Evolutionary conservation across 2,797 vertebrate genomes (phyloP).

Genomic region (Brachyalestes nurse): DNA sequence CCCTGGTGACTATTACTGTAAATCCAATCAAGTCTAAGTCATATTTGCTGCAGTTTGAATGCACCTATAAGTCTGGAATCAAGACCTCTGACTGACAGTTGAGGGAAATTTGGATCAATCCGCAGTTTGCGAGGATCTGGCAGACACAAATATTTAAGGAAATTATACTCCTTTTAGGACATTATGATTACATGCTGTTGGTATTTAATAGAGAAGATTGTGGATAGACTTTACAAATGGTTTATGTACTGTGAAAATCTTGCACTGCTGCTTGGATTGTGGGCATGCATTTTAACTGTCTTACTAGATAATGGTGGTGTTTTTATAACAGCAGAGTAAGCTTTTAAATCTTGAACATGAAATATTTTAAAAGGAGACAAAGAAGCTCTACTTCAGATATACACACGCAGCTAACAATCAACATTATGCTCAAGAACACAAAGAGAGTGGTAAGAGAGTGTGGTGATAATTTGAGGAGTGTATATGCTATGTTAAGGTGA

Average conservation of each 20-base stretch:
- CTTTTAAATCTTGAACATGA: neutral
- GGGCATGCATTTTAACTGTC: conserved; percentile 26
- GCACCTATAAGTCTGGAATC: neutral
- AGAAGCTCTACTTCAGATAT: neutral
- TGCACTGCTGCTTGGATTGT: conserved; percentile 52
- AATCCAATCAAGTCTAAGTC: conserved; percentile 15
- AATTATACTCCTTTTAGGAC: neutral
- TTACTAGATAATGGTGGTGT: conserved; percentile 8
- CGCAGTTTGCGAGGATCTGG: neutral
- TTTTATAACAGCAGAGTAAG: conserved; percentile 10
- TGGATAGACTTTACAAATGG: conserved; percentile 10
- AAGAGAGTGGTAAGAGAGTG: neutral
- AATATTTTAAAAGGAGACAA: neutral
- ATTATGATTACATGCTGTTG: neutral
- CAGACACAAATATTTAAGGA: neutral
- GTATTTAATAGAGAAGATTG: conserved; percentile 8
- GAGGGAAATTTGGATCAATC: neutral
- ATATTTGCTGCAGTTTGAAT: neutral
- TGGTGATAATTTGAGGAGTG: neutral
- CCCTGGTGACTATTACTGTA: neutral
- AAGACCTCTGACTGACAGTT: neutral
- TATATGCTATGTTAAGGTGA: neutral
- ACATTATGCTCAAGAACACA: neutral
- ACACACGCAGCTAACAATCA: neutral
- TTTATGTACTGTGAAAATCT: conserved; percentile 56